Percentiles rank a stretch among this genome's conserved stretches.
Evolutionary conservation across 2,888 invertebrate species (phyloP).

Genomic region (Acanthoscelides obtectus): DNA sequence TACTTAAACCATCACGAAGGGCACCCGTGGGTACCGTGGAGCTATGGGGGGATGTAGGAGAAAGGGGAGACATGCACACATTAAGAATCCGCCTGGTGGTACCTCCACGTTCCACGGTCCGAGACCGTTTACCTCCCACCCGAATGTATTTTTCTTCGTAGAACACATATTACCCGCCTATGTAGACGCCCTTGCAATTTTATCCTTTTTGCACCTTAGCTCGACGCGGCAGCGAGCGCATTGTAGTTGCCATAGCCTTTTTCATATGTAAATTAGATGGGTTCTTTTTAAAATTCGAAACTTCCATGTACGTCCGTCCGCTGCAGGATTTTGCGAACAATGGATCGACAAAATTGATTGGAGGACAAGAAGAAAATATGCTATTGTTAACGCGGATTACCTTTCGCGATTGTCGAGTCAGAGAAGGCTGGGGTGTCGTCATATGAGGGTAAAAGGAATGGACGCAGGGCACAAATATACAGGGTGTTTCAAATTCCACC

Average conservation of each 20-base stretch:
- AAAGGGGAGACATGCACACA: too few species aligned
- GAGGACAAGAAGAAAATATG: neutral
- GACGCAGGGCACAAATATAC: too few species aligned
- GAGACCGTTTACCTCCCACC: too few species aligned
- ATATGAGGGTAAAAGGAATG: too few species aligned
- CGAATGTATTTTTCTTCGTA: too few species aligned
- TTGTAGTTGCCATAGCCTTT: neutral
- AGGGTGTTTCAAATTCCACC: too few species aligned
- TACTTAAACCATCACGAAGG: too few species aligned
- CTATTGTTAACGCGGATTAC: neutral
- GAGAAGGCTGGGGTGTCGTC: neutral
- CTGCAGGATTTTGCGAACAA: neutral
- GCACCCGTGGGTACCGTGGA: too few species aligned
- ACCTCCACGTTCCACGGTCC: too few species aligned
- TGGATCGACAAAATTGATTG: neutral
- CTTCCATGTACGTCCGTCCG: neutral
- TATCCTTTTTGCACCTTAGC: neutral
- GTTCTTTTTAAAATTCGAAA: neutral
- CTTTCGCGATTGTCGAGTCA: neutral
- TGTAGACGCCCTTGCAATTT: neutral
- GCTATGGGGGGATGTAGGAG: too few species aligned
- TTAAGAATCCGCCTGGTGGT: too few species aligned
- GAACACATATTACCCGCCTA: neutral
- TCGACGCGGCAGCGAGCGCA: neutral
- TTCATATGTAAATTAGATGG: neutral